Conservation (phyloP, 2,797 vertebrate genomes). For the Australoheros facetus region DNA sequence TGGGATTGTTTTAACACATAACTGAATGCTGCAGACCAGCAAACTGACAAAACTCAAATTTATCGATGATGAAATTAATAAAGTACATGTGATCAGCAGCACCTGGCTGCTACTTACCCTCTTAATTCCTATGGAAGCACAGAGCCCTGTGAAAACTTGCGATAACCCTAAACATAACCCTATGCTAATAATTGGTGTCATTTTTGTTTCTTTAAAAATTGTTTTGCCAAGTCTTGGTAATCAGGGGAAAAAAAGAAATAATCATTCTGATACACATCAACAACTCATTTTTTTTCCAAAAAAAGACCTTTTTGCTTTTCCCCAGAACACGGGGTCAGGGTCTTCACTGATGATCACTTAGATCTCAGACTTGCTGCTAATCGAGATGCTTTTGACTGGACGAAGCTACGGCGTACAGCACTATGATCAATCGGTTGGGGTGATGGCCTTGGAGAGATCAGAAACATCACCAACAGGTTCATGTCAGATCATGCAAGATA, state of each 20-base stretch:
- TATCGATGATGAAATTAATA: too few species aligned
- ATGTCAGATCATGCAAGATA: not conserved
- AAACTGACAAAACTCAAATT: too few species aligned
- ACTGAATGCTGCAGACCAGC: too few species aligned
- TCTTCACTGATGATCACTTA: not conserved
- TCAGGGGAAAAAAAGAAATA: not conserved
- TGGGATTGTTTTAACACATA: too few species aligned
- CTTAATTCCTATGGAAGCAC: too few species aligned
- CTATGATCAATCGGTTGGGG: not conserved
- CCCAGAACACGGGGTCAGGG: not conserved
- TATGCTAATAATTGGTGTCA: too few species aligned
- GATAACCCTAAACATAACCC: too few species aligned
- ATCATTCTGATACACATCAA: accelerated
- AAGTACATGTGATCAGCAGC: too few species aligned
- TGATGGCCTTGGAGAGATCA: not conserved
- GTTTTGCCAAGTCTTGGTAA: not conserved
- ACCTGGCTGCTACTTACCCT: too few species aligned
- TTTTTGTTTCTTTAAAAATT: not conserved
- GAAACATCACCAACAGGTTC: not conserved
- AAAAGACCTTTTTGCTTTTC: not conserved
- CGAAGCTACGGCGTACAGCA: too few species aligned
- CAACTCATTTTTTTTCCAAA: too few species aligned
- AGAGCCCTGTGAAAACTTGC: too few species aligned
- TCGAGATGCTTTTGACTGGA: not conserved
- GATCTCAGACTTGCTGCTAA: not conserved